Evolutionary conservation across 2,797 vertebrate genomes (phyloP), one percentile per base, ranked within the genome.

Genomic region (Argyrosomus regius): DNA sequence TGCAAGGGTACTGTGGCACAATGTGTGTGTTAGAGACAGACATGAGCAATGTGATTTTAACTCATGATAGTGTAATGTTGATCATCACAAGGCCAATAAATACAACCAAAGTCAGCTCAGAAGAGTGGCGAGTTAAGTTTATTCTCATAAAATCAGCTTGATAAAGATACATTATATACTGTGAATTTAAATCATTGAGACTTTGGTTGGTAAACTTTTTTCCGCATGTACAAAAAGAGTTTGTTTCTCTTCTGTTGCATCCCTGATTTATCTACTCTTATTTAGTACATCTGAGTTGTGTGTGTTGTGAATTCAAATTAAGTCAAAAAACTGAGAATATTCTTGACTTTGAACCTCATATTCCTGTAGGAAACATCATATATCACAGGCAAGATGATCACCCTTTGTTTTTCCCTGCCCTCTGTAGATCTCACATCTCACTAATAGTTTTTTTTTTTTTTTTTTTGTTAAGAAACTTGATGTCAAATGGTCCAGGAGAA

Each of bases 1-100:
- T 92, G 82, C 78, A 92, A 93, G 83, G 78, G 71, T 53, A 71
- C 83, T 85, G 82, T 80, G 85, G 84, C 74, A 89, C 80, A 77
- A 68, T 39, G 71, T 85, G 43, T 72, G 65, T 60, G 28, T 75
- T 68, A 56, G 63, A 78, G 72, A 64, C 67, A 62, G 68, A 24
- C 69, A 24, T 57, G 66, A 75, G 52, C 72, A 48, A 58, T 79
- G 78, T 39, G 67, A 65, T 67, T 59, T 82, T 20, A 39, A 57
- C 10, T 24, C 68, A 54, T 72, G 69, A 63, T 77, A 58, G 28
- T n/a, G 65, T 65, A 13, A n/a, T 59, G 67, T 49, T 64, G 31
- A 35, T 73, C 64, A 77, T 67, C 35, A 46, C 22, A 12, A 57
- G 11, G 41, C 12, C 16, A 56, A 52, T 4, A 20, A 20, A 68